Conservation (phyloP, 2,113 vertebrate genomes). For the Glaucidium brasilianum region DNA sequence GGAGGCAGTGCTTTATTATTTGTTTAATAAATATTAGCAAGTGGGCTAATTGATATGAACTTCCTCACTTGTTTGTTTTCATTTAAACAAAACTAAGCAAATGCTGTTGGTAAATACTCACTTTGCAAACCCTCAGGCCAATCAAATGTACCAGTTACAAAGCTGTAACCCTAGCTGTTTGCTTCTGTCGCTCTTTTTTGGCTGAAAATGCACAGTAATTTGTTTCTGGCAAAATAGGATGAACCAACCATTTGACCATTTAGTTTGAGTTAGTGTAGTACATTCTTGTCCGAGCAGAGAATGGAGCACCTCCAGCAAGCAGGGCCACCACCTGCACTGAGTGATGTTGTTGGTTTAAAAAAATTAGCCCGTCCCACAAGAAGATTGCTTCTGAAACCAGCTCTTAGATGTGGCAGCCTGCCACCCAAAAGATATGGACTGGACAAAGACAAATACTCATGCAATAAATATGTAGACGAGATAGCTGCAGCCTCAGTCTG, state of each 20-base stretch:
- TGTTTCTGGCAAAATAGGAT: background rate
- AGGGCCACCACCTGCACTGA: background rate
- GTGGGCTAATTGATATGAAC: background rate
- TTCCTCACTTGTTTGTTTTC: background rate
- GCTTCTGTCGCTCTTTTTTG: background rate
- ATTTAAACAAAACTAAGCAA: background rate
- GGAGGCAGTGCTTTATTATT: background rate
- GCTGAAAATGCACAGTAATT: background rate
- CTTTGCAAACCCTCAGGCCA: background rate
- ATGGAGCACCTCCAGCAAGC: background rate
- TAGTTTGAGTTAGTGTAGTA: background rate
- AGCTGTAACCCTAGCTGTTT: background rate
- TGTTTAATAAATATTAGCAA: background rate
- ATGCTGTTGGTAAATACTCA: background rate
- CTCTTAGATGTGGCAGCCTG: background rate
- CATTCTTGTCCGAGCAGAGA: background rate
- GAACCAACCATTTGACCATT: background rate
- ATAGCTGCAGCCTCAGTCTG: background rate
- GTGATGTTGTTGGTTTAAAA: background rate
- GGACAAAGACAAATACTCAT: background rate
- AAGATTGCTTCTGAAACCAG: background rate
- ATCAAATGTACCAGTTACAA: background rate
- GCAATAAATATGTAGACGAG: background rate
- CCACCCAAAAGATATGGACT: background rate
- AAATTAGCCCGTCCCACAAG: background rate